phyloP scores from a whole-genome alignment of 2,113 vertebrate species.

The Centrocercus urophasianus region DNA sequence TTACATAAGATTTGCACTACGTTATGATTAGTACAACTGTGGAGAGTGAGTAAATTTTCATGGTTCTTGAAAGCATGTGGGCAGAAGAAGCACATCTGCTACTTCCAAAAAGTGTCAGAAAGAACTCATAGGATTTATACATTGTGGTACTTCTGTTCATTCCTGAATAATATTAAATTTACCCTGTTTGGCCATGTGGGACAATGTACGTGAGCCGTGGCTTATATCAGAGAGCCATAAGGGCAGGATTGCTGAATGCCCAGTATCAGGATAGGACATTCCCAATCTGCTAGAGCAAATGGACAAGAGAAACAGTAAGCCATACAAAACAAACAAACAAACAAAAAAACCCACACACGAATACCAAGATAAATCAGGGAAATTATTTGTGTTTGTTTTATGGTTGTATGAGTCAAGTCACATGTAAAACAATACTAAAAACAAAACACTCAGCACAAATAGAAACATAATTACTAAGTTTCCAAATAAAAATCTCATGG shows the following conservation, averaged over 20 bases:
- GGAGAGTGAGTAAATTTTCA: neutral
- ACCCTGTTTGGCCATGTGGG: neutral
- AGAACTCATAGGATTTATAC: neutral
- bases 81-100: neutral
- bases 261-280: neutral
- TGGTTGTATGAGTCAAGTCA: neutral
- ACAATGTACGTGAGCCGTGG: accelerated
- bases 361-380: neutral
- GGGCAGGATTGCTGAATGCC: neutral
- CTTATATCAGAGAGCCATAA: neutral
- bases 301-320: neutral
- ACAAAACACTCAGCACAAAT: neutral
- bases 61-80: neutral
- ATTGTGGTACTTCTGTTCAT: neutral
- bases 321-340: neutral
- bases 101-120: neutral
- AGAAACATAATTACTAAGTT: neutral
- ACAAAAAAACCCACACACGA: neutral
- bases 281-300: neutral
- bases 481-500: neutral
- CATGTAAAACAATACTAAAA: conserved; percentile 2
- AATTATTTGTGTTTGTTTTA: neutral
- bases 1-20: neutral
- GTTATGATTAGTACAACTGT: neutral
- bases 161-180: neutral